phyloP scores from a whole-genome alignment of 2,113 vertebrate genomes.

The Vulpes lagopus region DNA sequence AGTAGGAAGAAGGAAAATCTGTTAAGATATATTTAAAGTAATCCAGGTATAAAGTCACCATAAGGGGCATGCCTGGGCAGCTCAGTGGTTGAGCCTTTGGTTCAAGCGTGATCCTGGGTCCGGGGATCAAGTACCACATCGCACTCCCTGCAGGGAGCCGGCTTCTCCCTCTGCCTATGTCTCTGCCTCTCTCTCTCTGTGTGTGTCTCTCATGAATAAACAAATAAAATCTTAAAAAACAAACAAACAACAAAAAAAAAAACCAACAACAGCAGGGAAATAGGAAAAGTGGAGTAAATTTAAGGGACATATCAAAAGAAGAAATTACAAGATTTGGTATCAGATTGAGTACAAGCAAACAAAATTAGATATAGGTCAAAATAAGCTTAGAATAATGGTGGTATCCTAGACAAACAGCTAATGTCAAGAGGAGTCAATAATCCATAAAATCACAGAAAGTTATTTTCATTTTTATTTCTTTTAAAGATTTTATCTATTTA shows the following conservation, averaged over 20 bases:
- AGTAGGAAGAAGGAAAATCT: not conserved
- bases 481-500: not conserved
- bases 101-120: too few species aligned
- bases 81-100: too few species aligned
- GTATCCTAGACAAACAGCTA: not conserved
- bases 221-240: too few species aligned
- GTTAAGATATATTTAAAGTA: not conserved
- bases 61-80: not conserved
- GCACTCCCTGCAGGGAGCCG: too few species aligned
- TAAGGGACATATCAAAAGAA: not conserved
- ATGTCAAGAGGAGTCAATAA: not conserved
- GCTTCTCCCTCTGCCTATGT: too few species aligned
- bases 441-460: not conserved
- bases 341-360: not conserved
- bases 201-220: too few species aligned
- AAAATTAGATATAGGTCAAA: not conserved
- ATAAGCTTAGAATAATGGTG: not conserved
- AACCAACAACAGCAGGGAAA: not conserved
- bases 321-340: not conserved
- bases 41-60: not conserved
- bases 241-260: too few species aligned
- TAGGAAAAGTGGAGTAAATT: not conserved
- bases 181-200: too few species aligned
- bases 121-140: too few species aligned
- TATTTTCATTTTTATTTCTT: not conserved